phyloP scores from a whole-genome alignment of 2,113 vertebrate species.

The Dermatemys mawii region DNA sequence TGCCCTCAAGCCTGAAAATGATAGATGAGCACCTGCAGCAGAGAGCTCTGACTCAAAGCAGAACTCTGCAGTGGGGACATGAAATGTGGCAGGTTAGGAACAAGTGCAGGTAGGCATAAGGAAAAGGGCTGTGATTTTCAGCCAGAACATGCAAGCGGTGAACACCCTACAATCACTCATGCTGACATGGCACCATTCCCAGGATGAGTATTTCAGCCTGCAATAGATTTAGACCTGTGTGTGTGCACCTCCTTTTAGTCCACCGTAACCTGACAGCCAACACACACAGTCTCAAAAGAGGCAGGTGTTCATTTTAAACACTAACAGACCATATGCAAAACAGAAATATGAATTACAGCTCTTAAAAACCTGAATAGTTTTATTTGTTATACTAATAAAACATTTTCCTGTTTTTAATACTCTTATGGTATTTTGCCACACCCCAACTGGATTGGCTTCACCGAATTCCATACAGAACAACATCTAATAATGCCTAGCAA shows the following conservation, averaged over 20 bases:
- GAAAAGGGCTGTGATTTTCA: not conserved
- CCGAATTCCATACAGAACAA: not conserved
- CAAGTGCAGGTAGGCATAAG: not conserved
- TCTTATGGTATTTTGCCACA: not conserved
- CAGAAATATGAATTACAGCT: not conserved
- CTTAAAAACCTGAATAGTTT: not conserved
- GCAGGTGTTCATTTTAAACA: not conserved
- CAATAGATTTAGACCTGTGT: not conserved
- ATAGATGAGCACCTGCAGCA: not conserved
- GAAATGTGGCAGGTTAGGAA: not conserved
- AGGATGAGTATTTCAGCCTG: not conserved
- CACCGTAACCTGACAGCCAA: not conserved
- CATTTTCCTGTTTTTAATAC: not conserved
- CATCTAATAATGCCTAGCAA: not conserved
- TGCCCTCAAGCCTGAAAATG: not conserved
- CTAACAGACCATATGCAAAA: not conserved
- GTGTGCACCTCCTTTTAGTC: not conserved
- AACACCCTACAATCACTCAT: not conserved
- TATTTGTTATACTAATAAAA: not conserved
- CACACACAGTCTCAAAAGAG: not conserved
- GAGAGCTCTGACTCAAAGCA: not conserved
- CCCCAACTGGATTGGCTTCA: constrained; percentile 8
- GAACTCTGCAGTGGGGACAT: constrained; percentile 12
- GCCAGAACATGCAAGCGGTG: not conserved
- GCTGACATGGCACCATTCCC: not conserved